These are phyloP conservation scores for Paradoxurus hermaphroditus DNA, from an alignment of 2,113 vertebrate genomes.

Conservation along the genomic window DNA sequence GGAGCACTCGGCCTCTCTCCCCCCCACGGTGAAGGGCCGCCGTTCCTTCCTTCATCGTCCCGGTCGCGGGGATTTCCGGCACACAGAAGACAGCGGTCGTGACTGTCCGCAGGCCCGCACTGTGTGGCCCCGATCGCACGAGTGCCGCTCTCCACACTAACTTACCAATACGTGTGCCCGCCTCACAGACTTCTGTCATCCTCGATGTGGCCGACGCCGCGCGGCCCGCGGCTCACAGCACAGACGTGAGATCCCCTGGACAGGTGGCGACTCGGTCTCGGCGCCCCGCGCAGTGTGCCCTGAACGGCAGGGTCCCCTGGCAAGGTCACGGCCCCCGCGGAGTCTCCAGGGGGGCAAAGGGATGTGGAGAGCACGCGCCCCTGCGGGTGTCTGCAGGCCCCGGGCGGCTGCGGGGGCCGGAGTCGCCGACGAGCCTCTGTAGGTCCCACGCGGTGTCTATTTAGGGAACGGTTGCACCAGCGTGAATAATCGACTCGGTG, in stretches of 20 bases:
- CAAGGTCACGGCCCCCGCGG: neutral
- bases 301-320: neutral
- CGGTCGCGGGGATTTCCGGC: neutral
- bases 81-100: accelerated
- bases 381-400: accelerated
- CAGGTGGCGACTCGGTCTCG: neutral
- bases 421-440: too few species aligned
- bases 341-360: neutral
- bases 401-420: neutral
- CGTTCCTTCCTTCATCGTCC: accelerated
- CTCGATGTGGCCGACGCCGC: accelerated
- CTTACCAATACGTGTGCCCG: accelerated
- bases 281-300: accelerated
- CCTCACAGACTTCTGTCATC: accelerated
- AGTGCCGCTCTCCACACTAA: accelerated
- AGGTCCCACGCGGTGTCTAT: too few species aligned
- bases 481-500: too few species aligned
- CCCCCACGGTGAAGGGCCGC: too few species aligned
- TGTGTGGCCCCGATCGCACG: accelerated
- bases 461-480: too few species aligned
- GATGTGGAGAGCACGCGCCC: neutral
- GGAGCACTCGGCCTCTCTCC: accelerated
- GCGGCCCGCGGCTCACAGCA: accelerated
- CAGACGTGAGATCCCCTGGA: too few species aligned
- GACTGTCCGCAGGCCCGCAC: accelerated